Evolutionary conservation across 2,888 invertebrate species (phyloP), one percentile per base, ranked within the genome.

Genomic region (Cheilosia urbana): DNA sequence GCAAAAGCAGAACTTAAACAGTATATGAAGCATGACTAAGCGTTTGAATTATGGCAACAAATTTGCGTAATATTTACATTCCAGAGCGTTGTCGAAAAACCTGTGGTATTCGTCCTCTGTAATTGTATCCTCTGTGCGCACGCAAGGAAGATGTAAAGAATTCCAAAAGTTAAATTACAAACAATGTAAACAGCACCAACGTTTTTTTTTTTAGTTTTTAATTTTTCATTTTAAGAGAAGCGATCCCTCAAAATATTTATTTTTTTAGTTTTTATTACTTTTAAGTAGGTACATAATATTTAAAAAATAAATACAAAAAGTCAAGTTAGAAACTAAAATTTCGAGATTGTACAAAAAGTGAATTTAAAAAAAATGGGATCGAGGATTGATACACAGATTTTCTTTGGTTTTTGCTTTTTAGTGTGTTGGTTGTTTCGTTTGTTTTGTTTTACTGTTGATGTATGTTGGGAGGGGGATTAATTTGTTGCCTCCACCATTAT

Each of bases 71-170:
- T 91, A 91, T 91, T 92, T 95, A 96, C 96, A 96, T 94, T 97
- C 96, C 89, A 96, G 94, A 91, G 96, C 95, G 91, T 95, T 94
- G 93, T 96, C 96, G 93, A 95, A 95, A 93, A 95, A 95, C 92
- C 95, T 95, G 92, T 96, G 96, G 93, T 96, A 96, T 93, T 96
- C 96, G 93, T 96, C 95, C 92, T 95, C 94, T 72, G 96, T 95
- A 91, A 95, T 94, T 87, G 90, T 89, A 88, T 91, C 89, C 89
- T 90, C 90, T 89, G 89, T 79, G 80, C 69, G 76, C 47, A 81
- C 81, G 85, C 75, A 84, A 84, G 75, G 75, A 80, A 84, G 58
- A 80, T 79, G 79, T 49, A 79, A 79, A 72, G 13, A 83, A 84
- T 81, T 85, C 81, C 81, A 81, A 85, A 84, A 62, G 11, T 17